A percentile compares a stretch with the other conserved stretches of the same genome.
Evolutionary conservation across 2,888 invertebrate species (phyloP).

Genomic region (Caenorhabditis macrosperma): DNA sequence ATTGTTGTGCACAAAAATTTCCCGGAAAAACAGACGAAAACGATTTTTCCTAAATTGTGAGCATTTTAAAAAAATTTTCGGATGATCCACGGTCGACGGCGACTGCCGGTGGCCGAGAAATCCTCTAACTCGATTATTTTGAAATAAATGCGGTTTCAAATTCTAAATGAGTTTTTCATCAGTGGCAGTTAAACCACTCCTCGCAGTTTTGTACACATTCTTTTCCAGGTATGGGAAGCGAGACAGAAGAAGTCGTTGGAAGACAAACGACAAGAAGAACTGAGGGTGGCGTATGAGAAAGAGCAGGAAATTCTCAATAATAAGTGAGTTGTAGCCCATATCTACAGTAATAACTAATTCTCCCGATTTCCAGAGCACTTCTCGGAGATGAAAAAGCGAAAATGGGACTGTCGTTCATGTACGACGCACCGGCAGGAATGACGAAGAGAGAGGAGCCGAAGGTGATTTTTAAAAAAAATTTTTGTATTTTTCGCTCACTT

Average conservation of each 20-base stretch:
- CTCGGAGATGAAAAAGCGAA: slow-evolving; percentile 99
- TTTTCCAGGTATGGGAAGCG: slow-evolving; percentile 93
- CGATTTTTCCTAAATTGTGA: too few relatives aligned
- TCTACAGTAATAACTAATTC: background rate
- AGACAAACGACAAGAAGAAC: slow-evolving; percentile 97
- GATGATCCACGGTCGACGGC: too few relatives aligned
- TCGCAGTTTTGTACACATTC: too few relatives aligned
- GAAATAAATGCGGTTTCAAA: too few relatives aligned
- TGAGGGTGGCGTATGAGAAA: slow-evolving; percentile 96
- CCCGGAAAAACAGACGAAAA: too few relatives aligned
- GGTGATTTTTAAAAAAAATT: slow-evolving; percentile 10
- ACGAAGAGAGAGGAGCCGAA: slow-evolving; percentile 76
- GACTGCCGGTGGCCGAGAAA: too few relatives aligned
- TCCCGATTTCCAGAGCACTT: slow-evolving; percentile 86
- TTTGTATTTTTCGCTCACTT: background rate
- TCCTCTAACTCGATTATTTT: too few relatives aligned
- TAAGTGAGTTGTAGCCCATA: slow-evolving; percentile 84
- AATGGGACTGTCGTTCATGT: slow-evolving; percentile 98
- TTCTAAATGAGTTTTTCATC: too few relatives aligned
- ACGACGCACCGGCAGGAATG: slow-evolving; percentile 95
- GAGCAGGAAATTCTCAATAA: slow-evolving; percentile 99
- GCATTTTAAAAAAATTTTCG: too few relatives aligned
- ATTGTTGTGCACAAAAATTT: too few relatives aligned
- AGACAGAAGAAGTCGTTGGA: slow-evolving; percentile 97
- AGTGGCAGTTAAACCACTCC: too few relatives aligned